Conservation (phyloP, 2,113 vertebrate species). For the Nothoprocta pentlandii region DNA sequence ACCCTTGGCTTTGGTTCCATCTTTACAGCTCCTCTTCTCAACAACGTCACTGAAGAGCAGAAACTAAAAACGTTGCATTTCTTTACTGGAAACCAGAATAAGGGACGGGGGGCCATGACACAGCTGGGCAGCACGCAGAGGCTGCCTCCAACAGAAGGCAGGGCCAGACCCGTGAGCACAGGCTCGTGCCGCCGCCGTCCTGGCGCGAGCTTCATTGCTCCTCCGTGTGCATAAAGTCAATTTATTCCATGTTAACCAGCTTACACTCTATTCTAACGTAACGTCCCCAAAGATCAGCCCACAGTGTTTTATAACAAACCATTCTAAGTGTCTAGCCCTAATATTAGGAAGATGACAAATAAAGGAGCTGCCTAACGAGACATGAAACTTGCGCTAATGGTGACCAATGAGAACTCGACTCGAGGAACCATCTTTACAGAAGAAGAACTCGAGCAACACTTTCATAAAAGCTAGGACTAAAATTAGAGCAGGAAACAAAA, state of each 20-base stretch:
- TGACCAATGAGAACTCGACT: neutral
- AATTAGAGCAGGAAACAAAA: neutral
- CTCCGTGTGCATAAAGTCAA: accelerated
- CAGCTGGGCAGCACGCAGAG: neutral
- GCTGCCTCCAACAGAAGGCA: accelerated
- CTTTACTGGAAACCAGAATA: neutral
- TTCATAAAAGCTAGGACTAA: neutral
- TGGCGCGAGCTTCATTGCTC: neutral
- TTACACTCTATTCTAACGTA: neutral
- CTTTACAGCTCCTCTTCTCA: neutral
- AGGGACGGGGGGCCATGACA: neutral
- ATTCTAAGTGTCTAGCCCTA: neutral
- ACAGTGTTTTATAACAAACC: neutral
- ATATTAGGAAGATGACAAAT: neutral
- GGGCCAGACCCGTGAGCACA: neutral
- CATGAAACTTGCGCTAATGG: neutral
- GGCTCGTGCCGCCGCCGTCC: neutral
- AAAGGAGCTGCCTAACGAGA: neutral
- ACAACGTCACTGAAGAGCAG: neutral
- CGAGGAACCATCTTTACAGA: neutral
- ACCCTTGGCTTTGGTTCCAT: neutral
- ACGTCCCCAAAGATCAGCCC: neutral
- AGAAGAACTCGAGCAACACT: neutral
- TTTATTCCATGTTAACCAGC: neutral
- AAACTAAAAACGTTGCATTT: neutral